These are phyloP conservation scores for Zaprionus bogoriensis DNA, from an alignment of 2,888 invertebrate species.

Conservation along the genomic window DNA sequence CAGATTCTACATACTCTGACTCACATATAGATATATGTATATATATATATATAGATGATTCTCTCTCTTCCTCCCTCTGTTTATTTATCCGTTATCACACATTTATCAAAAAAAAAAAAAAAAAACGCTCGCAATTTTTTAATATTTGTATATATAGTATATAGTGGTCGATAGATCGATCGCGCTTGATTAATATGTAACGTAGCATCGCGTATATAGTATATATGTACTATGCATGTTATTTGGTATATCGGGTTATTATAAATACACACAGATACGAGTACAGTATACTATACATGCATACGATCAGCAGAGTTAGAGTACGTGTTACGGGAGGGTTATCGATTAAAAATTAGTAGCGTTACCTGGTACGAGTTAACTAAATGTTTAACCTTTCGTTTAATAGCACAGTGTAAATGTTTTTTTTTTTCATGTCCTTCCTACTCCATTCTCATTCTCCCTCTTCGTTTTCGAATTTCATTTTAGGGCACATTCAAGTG, in stretches of 20 bases:
- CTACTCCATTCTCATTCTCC: no score
- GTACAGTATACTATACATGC: no score
- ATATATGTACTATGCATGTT: conserved; percentile 4
- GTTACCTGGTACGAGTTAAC: conserved; percentile 50
- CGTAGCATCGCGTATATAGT: neutral
- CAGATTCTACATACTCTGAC: neutral
- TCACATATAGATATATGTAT: neutral
- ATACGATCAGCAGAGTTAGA: conserved; percentile 17
- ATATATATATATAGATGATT: neutral
- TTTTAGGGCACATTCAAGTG: conserved; percentile 59
- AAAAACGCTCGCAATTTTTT: neutral
- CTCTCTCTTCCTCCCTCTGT: no score
- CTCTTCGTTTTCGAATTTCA: neutral
- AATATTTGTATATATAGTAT: neutral
- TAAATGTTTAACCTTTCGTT: conserved; percentile 46
- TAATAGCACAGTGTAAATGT: conserved; percentile 63
- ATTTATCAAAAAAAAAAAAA: neutral
- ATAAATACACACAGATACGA: neutral
- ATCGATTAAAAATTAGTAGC: conserved; percentile 26
- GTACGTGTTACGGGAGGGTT: neutral
- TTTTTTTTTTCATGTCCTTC: neutral
- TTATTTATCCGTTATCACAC: no score
- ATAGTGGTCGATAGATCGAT: neutral
- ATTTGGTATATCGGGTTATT: neutral
- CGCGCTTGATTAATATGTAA: neutral